Evolutionary conservation across 2,888 invertebrate genomes (phyloP), one percentile per base, ranked within the genome.

Genomic region (Campopleginae sp.): DNA sequence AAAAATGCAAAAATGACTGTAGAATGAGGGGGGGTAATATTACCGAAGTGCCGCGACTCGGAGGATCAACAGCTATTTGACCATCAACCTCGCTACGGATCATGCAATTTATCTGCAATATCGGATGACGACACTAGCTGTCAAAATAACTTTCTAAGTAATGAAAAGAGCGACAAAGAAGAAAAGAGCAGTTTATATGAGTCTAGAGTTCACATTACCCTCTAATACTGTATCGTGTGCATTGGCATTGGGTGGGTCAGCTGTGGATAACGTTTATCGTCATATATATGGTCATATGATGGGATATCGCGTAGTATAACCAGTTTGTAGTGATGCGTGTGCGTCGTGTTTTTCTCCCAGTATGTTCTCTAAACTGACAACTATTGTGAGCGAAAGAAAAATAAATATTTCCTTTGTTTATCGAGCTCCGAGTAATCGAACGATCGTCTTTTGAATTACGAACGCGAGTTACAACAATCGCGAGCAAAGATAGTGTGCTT

Each of bases 241-340:
- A 38, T 48, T n/a, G n/a, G n/a, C n/a, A 31, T 48, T 65, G 80
- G 70, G 71, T 71, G 80, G 80, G 66, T 84, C 80, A 76, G 71
- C 76, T 72, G 81, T 66, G 72, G 81, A 84, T 84, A 80, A 84
- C 74, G 80, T 63, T 80, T 81, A 78, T 84, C 80, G 77, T 79
- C 72, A 77, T 84, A 80, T 68, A 77, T 81, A 78, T 84, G 77
- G 77, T 79, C 80, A 77, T 84, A 84, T 74, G 80, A 84, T 74
- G 74, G 81, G 72, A 51, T 68, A 58, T 84, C 76, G 46, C 66
- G 72, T 54, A 77, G 65, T 80, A 72, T 70, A 31, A 58, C 58
- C 58, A 58, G 58, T 42, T 70, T 42, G 75, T 46, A 75, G 79
- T 82, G 65, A 79, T 79, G 68, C 38, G 82, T 75, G 72, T 80